Percentiles rank a stretch among this genome's conserved stretches.
Conservation (phyloP, 1,140 invertebrate species). For the Halictus rubicundus region DNA sequence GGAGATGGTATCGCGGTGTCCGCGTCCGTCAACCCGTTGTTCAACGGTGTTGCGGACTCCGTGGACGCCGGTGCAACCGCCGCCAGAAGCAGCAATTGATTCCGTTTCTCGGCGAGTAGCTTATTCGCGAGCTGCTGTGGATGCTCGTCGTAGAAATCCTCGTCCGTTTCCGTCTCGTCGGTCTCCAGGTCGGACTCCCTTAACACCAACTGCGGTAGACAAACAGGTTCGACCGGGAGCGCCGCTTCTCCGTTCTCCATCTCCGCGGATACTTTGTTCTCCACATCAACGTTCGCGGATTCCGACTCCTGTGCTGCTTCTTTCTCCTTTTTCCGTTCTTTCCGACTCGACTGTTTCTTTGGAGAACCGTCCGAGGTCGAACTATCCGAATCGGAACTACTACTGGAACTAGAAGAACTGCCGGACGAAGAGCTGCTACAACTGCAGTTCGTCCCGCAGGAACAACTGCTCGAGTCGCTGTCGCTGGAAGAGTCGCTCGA, state of each 20-base stretch:
- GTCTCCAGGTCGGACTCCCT: constrained; percentile 91
- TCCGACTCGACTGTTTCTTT: constrained; percentile 74
- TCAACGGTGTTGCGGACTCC: constrained; percentile 73
- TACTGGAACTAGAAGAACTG: constrained; percentile 84
- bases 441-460: constrained; percentile 90
- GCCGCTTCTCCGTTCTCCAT: constrained; percentile 49
- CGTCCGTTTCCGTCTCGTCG: constrained; percentile 90
- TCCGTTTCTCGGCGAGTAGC: constrained; percentile 86
- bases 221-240: constrained; percentile 14
- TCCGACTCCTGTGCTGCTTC: constrained; percentile 54
- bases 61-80: constrained; percentile 75
- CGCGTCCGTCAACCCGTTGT: constrained; percentile 82
- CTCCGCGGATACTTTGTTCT: constrained; percentile 65
- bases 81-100: constrained; percentile 83
- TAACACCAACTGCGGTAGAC: constrained; percentile 71
- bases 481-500: constrained; percentile 88
- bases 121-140: constrained; percentile 87
- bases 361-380: constrained; percentile 81
- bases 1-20: constrained; percentile 37
- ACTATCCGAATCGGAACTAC: constrained; percentile 86
- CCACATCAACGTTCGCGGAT: constrained; percentile 52
- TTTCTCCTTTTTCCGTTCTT: constrained; percentile 75
- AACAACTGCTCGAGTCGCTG: constrained; percentile 87
- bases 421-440: constrained; percentile 85
- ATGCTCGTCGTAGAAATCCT: constrained; percentile 92